Evolutionary conservation across 2,888 invertebrate genomes (phyloP).

Genomic region (Catocala nupta): DNA sequence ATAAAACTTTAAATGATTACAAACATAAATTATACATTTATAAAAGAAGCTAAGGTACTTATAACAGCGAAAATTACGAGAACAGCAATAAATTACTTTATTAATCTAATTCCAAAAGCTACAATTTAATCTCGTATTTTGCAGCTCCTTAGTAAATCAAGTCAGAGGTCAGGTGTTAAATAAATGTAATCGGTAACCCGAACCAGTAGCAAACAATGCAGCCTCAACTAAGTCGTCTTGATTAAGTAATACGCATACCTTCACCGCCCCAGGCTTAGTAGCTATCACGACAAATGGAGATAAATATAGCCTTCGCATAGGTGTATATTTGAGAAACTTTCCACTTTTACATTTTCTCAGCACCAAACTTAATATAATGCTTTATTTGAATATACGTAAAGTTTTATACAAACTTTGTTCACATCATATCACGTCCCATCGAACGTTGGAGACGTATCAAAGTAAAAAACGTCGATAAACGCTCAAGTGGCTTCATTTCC

Average conservation of each 20-base stretch:
- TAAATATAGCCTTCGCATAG: constrained; percentile 1
- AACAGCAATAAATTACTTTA: neutral
- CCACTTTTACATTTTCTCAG: constrained; percentile 2
- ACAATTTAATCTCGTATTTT: constrained; percentile 5
- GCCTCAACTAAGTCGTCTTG: constrained; percentile 7
- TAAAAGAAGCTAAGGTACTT: too few species aligned
- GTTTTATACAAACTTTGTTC: constrained; percentile 36
- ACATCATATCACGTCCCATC: constrained; percentile 53
- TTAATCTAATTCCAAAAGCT: neutral
- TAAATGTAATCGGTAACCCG: constrained; percentile 11
- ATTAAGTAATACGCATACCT: constrained; percentile 7
- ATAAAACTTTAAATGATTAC: too few species aligned
- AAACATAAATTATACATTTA: too few species aligned
- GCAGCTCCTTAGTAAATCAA: constrained; percentile 8
- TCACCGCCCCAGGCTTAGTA: neutral
- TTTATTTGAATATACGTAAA: constrained; percentile 19
- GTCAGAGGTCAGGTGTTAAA: constrained; percentile 13
- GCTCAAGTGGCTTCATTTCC: constrained; percentile 68
- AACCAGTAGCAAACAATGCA: constrained; percentile 9
- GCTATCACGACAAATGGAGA: constrained; percentile 4
- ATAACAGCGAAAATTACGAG: too few species aligned
- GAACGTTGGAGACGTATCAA: constrained; percentile 55
- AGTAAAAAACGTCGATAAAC: constrained; percentile 62
- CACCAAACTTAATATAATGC: neutral
- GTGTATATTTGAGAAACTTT: neutral